Conservation (phyloP, 2,113 vertebrate genomes). For the Empidonax alnorum region DNA sequence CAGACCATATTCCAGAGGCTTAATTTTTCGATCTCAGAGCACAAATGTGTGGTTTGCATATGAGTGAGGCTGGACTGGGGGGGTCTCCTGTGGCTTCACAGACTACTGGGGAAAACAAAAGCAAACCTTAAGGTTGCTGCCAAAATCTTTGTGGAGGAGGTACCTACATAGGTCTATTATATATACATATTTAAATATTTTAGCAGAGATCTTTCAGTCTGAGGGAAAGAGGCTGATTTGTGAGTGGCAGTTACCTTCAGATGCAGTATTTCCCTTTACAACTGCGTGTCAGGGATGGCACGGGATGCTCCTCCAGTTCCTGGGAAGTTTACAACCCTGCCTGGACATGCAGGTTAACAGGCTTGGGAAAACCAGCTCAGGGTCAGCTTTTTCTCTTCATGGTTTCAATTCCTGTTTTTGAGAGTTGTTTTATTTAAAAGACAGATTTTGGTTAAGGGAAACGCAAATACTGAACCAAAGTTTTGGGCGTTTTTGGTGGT, state of each 20-base stretch:
- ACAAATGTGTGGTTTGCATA: fast-evolving
- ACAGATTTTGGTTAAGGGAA: neutral
- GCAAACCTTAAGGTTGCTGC: neutral
- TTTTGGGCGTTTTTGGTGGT: neutral
- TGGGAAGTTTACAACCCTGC: neutral
- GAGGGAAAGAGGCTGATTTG: neutral
- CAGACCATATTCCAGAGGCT: fast-evolving
- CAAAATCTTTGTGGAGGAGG: neutral
- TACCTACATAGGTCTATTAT: neutral
- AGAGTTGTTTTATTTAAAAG: neutral
- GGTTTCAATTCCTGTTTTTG: neutral
- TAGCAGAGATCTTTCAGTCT: neutral
- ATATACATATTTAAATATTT: neutral
- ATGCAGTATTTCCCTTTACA: neutral
- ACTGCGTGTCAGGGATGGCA: fast-evolving
- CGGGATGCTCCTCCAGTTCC: neutral
- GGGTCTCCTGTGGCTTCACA: neutral
- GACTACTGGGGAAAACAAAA: neutral
- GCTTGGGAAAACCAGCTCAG: neutral
- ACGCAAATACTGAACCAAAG: neutral
- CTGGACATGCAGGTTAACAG: neutral
- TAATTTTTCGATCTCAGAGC: neutral
- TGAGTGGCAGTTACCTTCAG: neutral
- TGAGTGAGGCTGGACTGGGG: neutral
- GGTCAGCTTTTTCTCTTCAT: neutral